Percentiles rank a stretch among this genome's conserved stretches.
Evolutionary conservation across 2,888 invertebrate species (phyloP).

Genomic region (Synergus itoensis): DNA sequence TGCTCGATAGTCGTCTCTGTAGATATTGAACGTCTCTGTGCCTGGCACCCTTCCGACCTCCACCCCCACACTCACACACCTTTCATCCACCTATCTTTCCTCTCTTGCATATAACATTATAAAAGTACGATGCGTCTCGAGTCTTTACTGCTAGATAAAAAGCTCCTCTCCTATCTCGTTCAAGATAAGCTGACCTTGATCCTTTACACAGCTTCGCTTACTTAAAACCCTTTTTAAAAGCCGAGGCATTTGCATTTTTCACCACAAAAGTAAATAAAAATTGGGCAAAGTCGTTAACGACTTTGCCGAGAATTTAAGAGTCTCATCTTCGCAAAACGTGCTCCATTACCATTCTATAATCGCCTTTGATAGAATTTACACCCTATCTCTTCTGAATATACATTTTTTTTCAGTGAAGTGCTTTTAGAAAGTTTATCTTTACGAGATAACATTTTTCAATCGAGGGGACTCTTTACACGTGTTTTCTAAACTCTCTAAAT

Average conservation of each 20-base stretch:
- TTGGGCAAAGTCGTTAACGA: background rate
- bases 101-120: slow-evolving; percentile 36
- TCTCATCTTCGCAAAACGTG: background rate
- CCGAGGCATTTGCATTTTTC: slow-evolving; percentile 25
- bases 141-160: slow-evolving; percentile 2
- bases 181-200: slow-evolving; percentile 40
- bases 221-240: slow-evolving; percentile 4
- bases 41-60: slow-evolving; percentile 48
- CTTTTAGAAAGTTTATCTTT: background rate
- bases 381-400: background rate
- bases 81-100: slow-evolving; percentile 14
- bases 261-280: background rate
- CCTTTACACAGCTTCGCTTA: slow-evolving; percentile 6
- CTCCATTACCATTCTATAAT: background rate
- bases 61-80: background rate
- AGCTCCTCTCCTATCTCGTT: slow-evolving; percentile 3
- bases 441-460: background rate
- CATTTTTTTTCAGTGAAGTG: background rate
- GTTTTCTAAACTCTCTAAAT: no score
- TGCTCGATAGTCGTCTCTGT: slow-evolving; percentile 34
- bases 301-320: background rate
- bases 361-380: background rate
- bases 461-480: no score
- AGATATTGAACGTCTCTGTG: slow-evolving; percentile 50
- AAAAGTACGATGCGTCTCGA: slow-evolving; percentile 26